Evolutionary conservation across 2,797 vertebrate species (phyloP).

Genomic region (Pampus argenteus): DNA sequence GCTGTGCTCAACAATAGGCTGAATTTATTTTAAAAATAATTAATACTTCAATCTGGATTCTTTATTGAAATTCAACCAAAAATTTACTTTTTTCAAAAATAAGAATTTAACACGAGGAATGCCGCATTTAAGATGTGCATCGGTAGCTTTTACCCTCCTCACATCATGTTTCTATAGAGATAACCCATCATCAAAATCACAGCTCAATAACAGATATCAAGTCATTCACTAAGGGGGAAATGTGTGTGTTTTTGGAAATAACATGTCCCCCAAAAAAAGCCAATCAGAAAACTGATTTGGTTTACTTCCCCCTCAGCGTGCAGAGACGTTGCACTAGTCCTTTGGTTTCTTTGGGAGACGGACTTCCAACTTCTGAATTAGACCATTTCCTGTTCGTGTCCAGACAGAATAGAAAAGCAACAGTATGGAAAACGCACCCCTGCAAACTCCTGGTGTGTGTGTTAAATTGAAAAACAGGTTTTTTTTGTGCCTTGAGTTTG

Average conservation of each 20-base stretch:
- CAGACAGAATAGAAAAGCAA: conserved; percentile 25
- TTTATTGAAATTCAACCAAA: not conserved
- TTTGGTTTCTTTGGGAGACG: conserved; percentile 1
- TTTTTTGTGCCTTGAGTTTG: conserved; percentile 25
- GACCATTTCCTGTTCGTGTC: conserved; percentile 31
- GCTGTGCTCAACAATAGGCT: not conserved
- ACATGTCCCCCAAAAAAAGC: conserved; percentile 2
- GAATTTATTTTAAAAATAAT: not conserved
- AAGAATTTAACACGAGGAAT: too few relatives aligned
- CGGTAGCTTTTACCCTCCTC: not conserved
- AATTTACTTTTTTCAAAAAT: too few relatives aligned
- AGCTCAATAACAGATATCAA: not conserved
- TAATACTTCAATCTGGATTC: not conserved
- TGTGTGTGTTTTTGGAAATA: not conserved
- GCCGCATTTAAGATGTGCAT: too few relatives aligned
- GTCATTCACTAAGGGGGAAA: not conserved
- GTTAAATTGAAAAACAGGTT: conserved; percentile 38
- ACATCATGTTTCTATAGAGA: not conserved
- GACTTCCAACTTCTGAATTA: conserved; percentile 25
- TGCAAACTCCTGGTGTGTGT: conserved; percentile 26
- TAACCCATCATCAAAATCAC: not conserved
- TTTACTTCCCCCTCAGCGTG: not conserved
- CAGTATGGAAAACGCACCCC: conserved; percentile 2
- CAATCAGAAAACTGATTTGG: not conserved
- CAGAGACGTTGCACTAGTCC: conserved; percentile 5